Percentiles rank a stretch among this genome's conserved stretches.
Evolutionary conservation across 2,113 vertebrate genomes (phyloP).

Genomic region (Mastomys coucha): DNA sequence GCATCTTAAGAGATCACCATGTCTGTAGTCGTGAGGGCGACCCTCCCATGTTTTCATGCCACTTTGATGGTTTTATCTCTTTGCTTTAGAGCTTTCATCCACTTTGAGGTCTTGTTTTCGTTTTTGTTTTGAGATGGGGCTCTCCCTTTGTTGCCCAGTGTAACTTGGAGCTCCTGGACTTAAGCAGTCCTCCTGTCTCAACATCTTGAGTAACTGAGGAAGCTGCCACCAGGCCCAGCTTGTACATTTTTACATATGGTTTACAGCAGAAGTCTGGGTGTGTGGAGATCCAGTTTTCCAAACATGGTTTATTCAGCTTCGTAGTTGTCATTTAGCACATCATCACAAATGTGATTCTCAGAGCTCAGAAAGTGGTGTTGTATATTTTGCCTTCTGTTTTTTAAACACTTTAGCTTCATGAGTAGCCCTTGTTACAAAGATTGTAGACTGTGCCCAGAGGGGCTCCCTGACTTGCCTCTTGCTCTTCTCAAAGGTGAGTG

Average conservation of each 20-base stretch:
- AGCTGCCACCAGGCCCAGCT: background rate
- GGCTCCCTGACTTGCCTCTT: background rate
- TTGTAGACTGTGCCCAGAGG: background rate
- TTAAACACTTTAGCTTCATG: background rate
- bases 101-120: background rate
- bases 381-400: background rate
- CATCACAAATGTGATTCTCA: background rate
- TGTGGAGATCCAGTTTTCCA: background rate
- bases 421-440: background rate
- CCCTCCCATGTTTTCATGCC: background rate
- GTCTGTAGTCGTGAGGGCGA: background rate
- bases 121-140: background rate
- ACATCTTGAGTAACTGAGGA: background rate
- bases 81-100: background rate
- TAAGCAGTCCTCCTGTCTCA: background rate
- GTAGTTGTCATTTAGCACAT: background rate
- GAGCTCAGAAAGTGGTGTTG: background rate
- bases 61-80: background rate
- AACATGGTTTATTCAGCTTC: background rate
- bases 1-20: background rate
- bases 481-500: background rate
- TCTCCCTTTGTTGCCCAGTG: background rate
- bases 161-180: background rate
- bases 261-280: background rate
- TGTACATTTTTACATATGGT: background rate